phyloP scores from a whole-genome alignment of 2,888 invertebrate species.

The Drosophila atripex region DNA sequence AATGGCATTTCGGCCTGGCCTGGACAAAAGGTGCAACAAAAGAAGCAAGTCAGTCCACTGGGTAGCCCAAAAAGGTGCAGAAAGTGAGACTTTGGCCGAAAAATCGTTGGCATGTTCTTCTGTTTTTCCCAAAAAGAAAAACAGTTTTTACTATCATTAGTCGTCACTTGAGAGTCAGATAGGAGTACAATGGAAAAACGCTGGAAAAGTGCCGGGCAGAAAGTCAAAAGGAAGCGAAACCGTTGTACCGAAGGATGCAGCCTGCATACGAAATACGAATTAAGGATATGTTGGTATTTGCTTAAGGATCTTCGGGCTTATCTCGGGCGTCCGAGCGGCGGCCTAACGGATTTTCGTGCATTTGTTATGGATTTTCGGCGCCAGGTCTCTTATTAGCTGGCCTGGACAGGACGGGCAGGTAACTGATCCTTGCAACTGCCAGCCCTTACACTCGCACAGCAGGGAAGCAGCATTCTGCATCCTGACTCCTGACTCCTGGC shows the following conservation, averaged over 20 bases:
- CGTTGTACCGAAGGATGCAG: conserved; percentile 28
- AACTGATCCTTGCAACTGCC: conserved; percentile 42
- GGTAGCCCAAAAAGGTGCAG: conserved; percentile 42
- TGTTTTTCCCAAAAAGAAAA: conserved; percentile 54
- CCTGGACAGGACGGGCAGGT: conserved; percentile 41
- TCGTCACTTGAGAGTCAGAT: conserved; percentile 53
- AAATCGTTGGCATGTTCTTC: conserved; percentile 25
- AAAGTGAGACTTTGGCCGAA: conserved; percentile 37
- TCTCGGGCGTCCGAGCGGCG: conserved; percentile 55
- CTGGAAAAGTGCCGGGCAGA: conserved; percentile 31
- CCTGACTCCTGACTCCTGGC: conserved; percentile 65
- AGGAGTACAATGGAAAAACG: conserved; percentile 8
- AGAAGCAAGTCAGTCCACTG: conserved; percentile 48
- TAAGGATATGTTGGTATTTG: conserved; percentile 56
- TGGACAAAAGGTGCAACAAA: conserved; percentile 52
- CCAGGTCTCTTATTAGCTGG: conserved; percentile 67
- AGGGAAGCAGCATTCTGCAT: conserved; percentile 54
- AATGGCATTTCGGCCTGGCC: conserved; percentile 66
- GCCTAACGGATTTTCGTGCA: conserved; percentile 79
- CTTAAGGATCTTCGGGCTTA: conserved; percentile 62
- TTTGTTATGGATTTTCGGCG: conserved; percentile 79
- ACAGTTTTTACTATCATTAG: conserved; percentile 74
- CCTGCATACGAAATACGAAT: conserved; percentile 65
- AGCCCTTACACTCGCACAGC: conserved; percentile 46
- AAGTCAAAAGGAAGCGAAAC: conserved; percentile 31